phyloP scores from a whole-genome alignment of 2,888 invertebrate genomes.

The Eupithecia exiguata region DNA sequence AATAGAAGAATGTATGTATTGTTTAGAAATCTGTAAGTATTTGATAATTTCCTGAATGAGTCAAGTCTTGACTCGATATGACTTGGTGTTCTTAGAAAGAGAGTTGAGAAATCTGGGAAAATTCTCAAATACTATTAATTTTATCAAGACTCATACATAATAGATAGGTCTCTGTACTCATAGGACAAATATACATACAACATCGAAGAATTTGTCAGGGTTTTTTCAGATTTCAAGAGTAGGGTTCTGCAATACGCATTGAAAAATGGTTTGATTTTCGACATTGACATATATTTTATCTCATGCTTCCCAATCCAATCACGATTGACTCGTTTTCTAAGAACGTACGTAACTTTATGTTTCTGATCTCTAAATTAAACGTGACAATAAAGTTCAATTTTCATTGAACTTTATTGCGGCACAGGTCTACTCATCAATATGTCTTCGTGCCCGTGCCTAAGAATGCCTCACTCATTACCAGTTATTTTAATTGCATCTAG shows the following conservation, averaged over 20 bases:
- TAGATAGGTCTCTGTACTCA: too few species aligned
- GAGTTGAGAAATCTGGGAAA: too few species aligned
- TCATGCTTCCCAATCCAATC: neutral
- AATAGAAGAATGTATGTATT: too few species aligned
- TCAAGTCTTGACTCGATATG: too few species aligned
- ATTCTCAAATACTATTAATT: too few species aligned
- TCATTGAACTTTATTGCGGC: conserved; percentile 16
- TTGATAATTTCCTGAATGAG: too few species aligned
- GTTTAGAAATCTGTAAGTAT: too few species aligned
- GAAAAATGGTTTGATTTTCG: neutral
- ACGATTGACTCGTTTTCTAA: neutral
- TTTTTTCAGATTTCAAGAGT: neutral
- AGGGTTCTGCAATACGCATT: neutral
- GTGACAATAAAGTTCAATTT: conserved; percentile 4
- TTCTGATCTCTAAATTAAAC: neutral
- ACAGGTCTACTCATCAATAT: conserved; percentile 47
- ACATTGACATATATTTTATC: neutral
- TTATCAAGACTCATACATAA: too few species aligned
- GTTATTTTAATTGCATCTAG: conserved; percentile 68
- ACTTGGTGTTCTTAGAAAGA: too few species aligned
- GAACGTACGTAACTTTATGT: too few species aligned
- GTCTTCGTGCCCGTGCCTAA: conserved; percentile 56
- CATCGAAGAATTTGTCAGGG: neutral
- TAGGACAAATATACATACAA: too few species aligned
- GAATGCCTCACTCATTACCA: conserved; percentile 69